A percentile compares a stretch with the other conserved stretches of the same genome.
Evolutionary conservation across 2,797 vertebrate species (phyloP).

Genomic region (Myotis vivesi): DNA sequence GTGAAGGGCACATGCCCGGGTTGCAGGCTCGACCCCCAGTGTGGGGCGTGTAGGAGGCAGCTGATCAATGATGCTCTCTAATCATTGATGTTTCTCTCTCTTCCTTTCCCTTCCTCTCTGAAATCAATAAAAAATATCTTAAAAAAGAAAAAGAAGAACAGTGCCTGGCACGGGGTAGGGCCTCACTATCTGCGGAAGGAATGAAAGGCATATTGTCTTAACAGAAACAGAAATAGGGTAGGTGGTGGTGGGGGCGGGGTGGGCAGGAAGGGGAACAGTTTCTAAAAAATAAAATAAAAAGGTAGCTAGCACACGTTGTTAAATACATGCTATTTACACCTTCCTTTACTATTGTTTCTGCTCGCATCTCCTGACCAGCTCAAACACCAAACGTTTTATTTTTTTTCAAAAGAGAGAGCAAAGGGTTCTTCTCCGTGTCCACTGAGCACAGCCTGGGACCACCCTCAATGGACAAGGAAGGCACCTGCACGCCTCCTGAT

Average conservation of each 20-base stretch:
- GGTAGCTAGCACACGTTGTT: neutral
- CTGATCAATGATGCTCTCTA: too few species aligned
- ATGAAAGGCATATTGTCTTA: neutral
- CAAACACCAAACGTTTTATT: neutral
- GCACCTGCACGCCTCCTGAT: neutral
- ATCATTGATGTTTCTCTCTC: too few species aligned
- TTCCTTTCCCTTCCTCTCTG: too few species aligned
- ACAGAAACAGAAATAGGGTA: neutral
- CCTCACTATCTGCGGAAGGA: neutral
- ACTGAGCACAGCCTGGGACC: fast-evolving
- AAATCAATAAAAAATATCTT: too few species aligned
- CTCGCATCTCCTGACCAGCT: neutral
- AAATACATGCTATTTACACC: neutral
- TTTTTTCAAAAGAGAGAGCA: neutral
- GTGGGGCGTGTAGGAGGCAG: too few species aligned
- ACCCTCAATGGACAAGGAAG: neutral
- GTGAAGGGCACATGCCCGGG: too few species aligned
- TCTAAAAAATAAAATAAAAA: neutral
- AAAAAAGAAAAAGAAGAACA: neutral
- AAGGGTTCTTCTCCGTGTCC: fast-evolving
- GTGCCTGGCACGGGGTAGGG: neutral
- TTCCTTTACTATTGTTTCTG: neutral
- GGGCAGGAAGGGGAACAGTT: neutral
- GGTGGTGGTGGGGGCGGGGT: too few species aligned
- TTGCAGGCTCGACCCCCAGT: too few species aligned